phyloP scores from a whole-genome alignment of 2,797 vertebrate genomes.

The Tolypeutes matacus region DNA sequence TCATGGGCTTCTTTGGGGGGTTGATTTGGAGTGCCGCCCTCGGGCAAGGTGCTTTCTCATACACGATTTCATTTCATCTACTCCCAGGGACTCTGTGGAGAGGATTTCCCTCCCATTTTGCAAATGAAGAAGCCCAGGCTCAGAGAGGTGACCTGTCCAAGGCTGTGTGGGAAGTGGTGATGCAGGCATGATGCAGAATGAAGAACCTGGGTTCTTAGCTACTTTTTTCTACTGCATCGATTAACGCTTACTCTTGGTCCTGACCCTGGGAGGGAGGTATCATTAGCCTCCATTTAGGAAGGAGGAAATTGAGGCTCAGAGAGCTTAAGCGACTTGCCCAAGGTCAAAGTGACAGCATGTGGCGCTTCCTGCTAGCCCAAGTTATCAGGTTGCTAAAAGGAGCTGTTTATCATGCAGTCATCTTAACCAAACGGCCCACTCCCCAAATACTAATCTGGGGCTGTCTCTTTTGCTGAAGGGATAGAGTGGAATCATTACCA shows the following conservation, averaged over 20 bases:
- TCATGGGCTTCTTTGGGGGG: background rate
- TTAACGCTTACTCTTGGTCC: background rate
- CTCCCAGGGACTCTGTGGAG: background rate
- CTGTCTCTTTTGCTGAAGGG: slow-evolving; percentile 48
- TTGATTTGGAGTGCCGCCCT: background rate
- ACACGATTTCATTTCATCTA: background rate
- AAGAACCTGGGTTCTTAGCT: background rate
- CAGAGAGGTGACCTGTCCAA: background rate
- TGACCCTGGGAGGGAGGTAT: background rate
- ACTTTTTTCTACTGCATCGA: background rate
- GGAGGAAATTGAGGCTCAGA: no score
- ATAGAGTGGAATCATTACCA: slow-evolving; percentile 40
- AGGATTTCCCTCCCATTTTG: background rate
- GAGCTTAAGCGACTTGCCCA: background rate
- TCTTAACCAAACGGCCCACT: slow-evolving; percentile 46
- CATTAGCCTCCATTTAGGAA: background rate
- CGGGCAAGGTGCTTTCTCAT: background rate
- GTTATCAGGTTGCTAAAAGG: background rate
- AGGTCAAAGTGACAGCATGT: background rate
- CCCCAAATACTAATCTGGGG: slow-evolving; percentile 51
- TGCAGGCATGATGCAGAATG: no score
- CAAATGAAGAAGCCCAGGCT: background rate
- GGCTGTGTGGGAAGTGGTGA: background rate
- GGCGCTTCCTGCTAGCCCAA: background rate
- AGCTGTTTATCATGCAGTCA: background rate